A percentile compares a stretch with the other conserved stretches of the same genome.
Evolutionary conservation across 2,113 vertebrate genomes (phyloP).

Genomic region (Herpetotheres cachinnans): DNA sequence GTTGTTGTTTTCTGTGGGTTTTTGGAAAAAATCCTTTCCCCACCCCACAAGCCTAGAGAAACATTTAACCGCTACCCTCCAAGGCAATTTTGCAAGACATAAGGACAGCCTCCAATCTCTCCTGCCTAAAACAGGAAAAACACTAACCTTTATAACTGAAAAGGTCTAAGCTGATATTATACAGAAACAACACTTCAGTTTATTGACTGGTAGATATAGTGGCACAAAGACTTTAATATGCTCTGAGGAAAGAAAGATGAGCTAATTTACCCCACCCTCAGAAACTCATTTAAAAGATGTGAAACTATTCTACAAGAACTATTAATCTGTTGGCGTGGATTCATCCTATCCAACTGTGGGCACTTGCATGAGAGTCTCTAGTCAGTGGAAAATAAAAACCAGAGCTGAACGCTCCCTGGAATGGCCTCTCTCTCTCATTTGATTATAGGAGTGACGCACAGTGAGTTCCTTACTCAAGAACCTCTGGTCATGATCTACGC

Average conservation of each 20-base stretch:
- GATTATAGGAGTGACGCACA: neutral
- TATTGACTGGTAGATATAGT: neutral
- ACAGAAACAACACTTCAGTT: neutral
- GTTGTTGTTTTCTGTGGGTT: neutral
- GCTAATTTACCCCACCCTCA: neutral
- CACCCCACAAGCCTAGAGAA: neutral
- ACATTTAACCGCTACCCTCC: neutral
- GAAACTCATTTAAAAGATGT: neutral
- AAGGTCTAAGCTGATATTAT: neutral
- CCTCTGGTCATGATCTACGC: neutral
- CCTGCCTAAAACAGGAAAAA: neutral
- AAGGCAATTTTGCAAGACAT: neutral
- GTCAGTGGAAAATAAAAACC: neutral
- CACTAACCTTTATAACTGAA: neutral
- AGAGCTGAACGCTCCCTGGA: neutral
- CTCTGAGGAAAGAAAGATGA: neutral
- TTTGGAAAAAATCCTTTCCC: neutral
- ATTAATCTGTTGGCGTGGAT: neutral
- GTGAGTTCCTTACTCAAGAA: neutral
- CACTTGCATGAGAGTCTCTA: neutral
- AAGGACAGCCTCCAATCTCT: neutral
- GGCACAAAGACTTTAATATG: neutral
- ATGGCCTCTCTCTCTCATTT: neutral
- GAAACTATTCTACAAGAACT: neutral
- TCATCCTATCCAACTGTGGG: neutral